Percentiles rank a stretch among this genome's conserved stretches.
These are phyloP conservation scores for Pseudomugil tenellus DNA, from an alignment of 2,797 vertebrate species.

Conservation along the genomic window DNA sequence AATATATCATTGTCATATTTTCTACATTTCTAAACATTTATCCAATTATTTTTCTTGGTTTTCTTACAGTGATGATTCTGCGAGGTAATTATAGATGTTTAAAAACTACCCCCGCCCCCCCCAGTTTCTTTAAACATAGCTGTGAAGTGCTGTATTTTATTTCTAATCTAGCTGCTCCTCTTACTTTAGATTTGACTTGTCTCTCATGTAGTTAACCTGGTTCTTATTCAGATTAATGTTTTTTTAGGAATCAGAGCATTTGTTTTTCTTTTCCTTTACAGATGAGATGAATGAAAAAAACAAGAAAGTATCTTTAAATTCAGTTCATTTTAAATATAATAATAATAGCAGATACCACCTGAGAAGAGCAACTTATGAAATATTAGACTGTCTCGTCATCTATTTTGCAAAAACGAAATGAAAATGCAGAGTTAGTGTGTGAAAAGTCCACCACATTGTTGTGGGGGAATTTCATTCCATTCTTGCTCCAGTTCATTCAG, in stretches of 20 bases:
- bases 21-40: not conserved
- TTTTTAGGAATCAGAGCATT: too few species aligned
- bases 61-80: constrained; percentile 62
- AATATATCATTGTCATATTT: not conserved
- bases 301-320: not conserved
- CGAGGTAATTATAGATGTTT: constrained; percentile 57
- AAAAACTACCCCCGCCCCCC: not conserved
- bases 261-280: too few species aligned
- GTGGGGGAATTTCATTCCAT: not conserved
- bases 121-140: constrained; percentile 13
- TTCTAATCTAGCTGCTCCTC: not conserved
- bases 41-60: constrained; percentile 24
- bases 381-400: not conserved
- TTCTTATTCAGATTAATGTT: not conserved
- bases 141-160: not conserved
- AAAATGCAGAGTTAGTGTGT: not conserved
- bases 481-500: too few species aligned
- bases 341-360: not conserved
- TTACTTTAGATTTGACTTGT: constrained; percentile 8
- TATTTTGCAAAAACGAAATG: not conserved
- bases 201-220: not conserved
- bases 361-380: not conserved
- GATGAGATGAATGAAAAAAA: not conserved
- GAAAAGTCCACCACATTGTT: not conserved
- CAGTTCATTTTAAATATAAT: too few species aligned